These are phyloP conservation scores for Dione vanillae DNA, from an alignment of 2,888 invertebrate species.

Conservation along the genomic window DNA sequence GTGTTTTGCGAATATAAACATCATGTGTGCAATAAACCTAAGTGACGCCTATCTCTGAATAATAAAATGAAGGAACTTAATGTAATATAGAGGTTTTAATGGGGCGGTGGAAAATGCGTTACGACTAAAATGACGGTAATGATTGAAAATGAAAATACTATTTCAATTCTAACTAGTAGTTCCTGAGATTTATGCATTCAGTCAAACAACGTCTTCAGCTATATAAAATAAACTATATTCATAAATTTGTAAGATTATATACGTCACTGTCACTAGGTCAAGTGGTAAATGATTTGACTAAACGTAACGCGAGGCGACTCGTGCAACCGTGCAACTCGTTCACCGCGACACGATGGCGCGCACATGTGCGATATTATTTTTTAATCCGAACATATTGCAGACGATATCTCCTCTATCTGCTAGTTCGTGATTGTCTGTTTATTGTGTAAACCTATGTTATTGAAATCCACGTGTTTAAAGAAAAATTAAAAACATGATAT, in stretches of 20 bases:
- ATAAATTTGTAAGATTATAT: no score
- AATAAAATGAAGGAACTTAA: background rate
- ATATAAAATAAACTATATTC: no score
- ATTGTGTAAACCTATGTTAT: slow-evolving; percentile 39
- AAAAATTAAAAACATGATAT: slow-evolving; percentile 9
- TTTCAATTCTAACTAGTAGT: no score
- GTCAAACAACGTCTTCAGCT: no score
- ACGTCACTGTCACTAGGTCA: background rate
- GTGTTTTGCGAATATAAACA: slow-evolving; percentile 21
- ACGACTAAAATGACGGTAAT: background rate
- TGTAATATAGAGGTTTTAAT: background rate
- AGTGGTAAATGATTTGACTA: background rate
- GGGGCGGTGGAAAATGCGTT: background rate
- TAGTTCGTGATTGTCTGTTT: slow-evolving; percentile 61
- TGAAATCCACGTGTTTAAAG: slow-evolving; percentile 18
- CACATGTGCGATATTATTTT: slow-evolving; percentile 69
- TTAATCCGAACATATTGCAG: slow-evolving; percentile 79
- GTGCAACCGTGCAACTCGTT: slow-evolving; percentile 52
- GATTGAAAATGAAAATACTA: no score
- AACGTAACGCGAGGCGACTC: slow-evolving; percentile 3
- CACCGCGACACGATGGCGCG: slow-evolving; percentile 67
- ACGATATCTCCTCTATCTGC: slow-evolving; percentile 63
- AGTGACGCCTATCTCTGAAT: slow-evolving; percentile 8
- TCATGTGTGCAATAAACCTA: slow-evolving; percentile 13
- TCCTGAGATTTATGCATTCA: no score